Base-by-base conservation (phyloP, 2,113 vertebrate species). In the Odontophorus gujanensis region DNA sequence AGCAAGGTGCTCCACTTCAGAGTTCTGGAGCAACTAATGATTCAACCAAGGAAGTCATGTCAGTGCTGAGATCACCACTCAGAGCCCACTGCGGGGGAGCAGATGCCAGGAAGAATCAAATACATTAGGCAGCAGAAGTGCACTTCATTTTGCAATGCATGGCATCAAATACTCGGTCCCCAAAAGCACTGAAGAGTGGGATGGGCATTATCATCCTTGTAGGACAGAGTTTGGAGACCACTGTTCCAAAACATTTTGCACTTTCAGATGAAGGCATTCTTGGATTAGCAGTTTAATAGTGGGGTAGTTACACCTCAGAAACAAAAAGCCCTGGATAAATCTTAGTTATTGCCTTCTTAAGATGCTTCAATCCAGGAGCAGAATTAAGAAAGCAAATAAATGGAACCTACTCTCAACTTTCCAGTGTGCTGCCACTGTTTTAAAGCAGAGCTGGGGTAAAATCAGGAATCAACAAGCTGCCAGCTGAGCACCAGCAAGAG, bases 191-290 rank as follows among this genome's bases (percentile, higher is more conserved):
- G 6, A 7, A 48, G n/a, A 7, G 13, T 4, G 71, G 26, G 66
- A n/a, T 0, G 1, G 67, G 3, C 6, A 3, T 24, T 1, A 6
- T 20, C 18, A 3, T 30, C 34, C 47, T 43, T 30, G 16, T 0
- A 15, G 78, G 32, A 10, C 59, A 53, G 32, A 48, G 30, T 30
- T 1, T 78, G 69, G 26, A 78, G 17, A 71, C 2, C 5, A 8
- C 32, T 11, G 2, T 22, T 79, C 12, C 40, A 36, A 71, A 58
- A 12, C 11, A 20, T 30, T 69, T 13, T 81, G 69, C 30, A 25
- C 14, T 48, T 85, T 21, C 3, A 19, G 25, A 45, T 48, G 28
- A 55, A 92, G 48, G 7, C 47, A 77, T 48, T 25, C 36, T 61
- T 32, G 51, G 42, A 68, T 32, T 43, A 34, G 6, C 6, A 62